Evolutionary conservation across 1,140 invertebrate genomes (phyloP).

Genomic region (Leptoteleia sp.): DNA sequence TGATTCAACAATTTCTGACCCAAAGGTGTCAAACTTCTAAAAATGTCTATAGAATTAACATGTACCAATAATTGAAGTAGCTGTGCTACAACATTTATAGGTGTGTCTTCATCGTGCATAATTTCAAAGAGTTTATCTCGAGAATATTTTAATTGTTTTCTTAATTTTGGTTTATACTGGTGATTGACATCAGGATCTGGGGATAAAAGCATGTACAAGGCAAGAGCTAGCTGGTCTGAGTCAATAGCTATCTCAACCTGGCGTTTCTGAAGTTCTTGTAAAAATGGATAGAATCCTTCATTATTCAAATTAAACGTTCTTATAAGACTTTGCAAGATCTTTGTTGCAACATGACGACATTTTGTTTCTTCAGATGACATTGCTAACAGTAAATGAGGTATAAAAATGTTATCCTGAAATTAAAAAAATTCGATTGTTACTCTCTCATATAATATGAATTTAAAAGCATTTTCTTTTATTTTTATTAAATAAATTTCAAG

Average conservation of each 20-base stretch:
- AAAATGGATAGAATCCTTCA: slow-evolving; percentile 69
- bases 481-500: too few species aligned
- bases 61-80: slow-evolving; percentile 80
- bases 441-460: too few species aligned
- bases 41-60: slow-evolving; percentile 82
- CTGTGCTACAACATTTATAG: slow-evolving; percentile 78
- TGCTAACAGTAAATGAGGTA: slow-evolving; percentile 74
- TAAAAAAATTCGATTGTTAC: slow-evolving; percentile 5
- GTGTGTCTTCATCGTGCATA: slow-evolving; percentile 65
- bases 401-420: slow-evolving; percentile 72
- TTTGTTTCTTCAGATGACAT: slow-evolving; percentile 68
- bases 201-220: slow-evolving; percentile 81
- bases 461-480: too few species aligned
- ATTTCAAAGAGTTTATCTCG: slow-evolving; percentile 71
- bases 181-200: slow-evolving; percentile 77
- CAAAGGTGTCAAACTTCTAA: slow-evolving; percentile 73
- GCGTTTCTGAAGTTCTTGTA: slow-evolving; percentile 71
- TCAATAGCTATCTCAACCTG: slow-evolving; percentile 84
- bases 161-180: slow-evolving; percentile 70
- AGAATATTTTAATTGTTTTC: slow-evolving; percentile 69
- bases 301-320: slow-evolving; percentile 63
- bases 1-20: slow-evolving; percentile 69
- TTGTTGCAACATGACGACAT: slow-evolving; percentile 69
- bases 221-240: slow-evolving; percentile 82
- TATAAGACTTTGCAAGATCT: slow-evolving; percentile 70